Conservation (phyloP, 2,797 vertebrate species). For the Jordanella pulchra region DNA sequence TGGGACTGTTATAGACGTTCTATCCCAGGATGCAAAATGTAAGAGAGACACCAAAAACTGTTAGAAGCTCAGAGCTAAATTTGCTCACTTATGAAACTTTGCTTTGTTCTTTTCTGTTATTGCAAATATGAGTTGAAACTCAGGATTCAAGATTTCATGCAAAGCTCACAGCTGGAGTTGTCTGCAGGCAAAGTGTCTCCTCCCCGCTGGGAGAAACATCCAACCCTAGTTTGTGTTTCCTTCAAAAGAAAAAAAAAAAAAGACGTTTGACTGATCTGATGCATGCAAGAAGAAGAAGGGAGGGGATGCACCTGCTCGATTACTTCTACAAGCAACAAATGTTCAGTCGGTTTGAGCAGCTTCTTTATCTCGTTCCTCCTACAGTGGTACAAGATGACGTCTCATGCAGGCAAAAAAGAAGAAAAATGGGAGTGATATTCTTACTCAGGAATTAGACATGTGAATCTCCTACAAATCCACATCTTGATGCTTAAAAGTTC, state of each 20-base stretch:
- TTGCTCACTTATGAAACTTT: constrained; percentile 47
- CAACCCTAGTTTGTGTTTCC: constrained; percentile 15
- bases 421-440: constrained; percentile 41
- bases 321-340: constrained; percentile 49
- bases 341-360: constrained; percentile 41
- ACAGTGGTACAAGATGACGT: constrained; percentile 12
- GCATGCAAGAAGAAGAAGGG: constrained; percentile 31
- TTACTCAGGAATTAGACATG: constrained; percentile 12
- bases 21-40: constrained; percentile 67
- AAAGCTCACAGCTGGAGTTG: constrained; percentile 61
- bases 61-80: constrained; percentile 69
- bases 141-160: constrained; percentile 46
- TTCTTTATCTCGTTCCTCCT: constrained; percentile 46
- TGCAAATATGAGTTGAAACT: constrained; percentile 50
- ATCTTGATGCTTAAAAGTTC: constrained; percentile 35
- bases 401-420: constrained; percentile 38
- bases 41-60: constrained; percentile 52
- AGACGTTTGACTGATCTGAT: constrained; percentile 49
- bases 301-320: constrained; percentile 25
- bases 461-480: constrained; percentile 33
- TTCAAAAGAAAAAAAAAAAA: constrained; percentile 37
- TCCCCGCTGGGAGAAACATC: constrained; percentile 33
- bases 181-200: constrained; percentile 37
- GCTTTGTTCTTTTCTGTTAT: constrained; percentile 43
- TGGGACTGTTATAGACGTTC: constrained; percentile 63